Evolutionary conservation across 2,888 invertebrate species (phyloP).

Genomic region (Nomada goodeniana): DNA sequence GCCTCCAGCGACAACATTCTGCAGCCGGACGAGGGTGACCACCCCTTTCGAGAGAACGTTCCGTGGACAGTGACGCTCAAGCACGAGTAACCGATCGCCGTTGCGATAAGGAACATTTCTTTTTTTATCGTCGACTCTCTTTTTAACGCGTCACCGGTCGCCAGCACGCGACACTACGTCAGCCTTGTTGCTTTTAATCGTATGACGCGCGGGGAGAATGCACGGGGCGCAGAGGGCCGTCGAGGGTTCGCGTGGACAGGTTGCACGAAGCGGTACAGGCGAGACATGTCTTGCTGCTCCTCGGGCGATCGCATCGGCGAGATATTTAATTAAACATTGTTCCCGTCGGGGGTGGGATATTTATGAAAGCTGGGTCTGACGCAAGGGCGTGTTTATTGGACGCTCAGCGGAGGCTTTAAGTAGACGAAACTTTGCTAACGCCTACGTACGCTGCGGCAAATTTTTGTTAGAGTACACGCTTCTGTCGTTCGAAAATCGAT

Average conservation of each 20-base stretch:
- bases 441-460: too few species aligned
- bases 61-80: slow-evolving; percentile 82
- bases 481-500: too few species aligned
- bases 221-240: slow-evolving; percentile 24
- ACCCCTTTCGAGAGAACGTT: slow-evolving; percentile 71
- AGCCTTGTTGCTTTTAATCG: slow-evolving; percentile 62
- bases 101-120: slow-evolving; percentile 63
- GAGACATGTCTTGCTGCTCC: neutral
- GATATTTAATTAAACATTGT: neutral
- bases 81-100: slow-evolving; percentile 64
- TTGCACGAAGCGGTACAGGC: neutral
- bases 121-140: slow-evolving; percentile 59
- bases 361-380: neutral
- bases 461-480: too few species aligned
- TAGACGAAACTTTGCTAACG: too few species aligned
- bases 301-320: neutral
- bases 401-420: too few species aligned
- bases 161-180: slow-evolving; percentile 53
- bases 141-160: slow-evolving; percentile 45
- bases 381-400: too few species aligned
- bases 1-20: slow-evolving; percentile 84
- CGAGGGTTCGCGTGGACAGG: slow-evolving; percentile 22
- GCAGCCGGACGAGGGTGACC: slow-evolving; percentile 82
- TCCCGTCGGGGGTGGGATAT: neutral
- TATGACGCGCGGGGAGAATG: slow-evolving; percentile 16